Evolutionary conservation across 92 coral and sea anemone genomes (phyloP), one percentile per base, ranked within the genome.

Genomic region (Scolanthus callimorphus): DNA sequence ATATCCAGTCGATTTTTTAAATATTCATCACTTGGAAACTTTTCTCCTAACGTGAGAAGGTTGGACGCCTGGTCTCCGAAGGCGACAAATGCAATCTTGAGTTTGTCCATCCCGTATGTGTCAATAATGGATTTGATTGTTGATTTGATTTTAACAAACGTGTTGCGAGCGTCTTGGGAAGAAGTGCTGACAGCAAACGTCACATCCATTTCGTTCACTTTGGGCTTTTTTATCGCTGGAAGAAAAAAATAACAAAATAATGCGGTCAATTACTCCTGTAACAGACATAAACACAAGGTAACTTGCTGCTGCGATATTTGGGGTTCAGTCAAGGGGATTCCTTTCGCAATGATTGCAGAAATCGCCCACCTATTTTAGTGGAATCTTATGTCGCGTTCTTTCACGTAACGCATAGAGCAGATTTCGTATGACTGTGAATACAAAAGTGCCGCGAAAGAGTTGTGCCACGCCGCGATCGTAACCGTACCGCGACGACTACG

Each of bases 111-210:
- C 10, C 89, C 86, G 45, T 82, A 86, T 0, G 78, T 73, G 47
- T 82, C 83, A 24, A 86, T 80, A 20, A 86, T 28, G 23, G 73
- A 69, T 27, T 65, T 77, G 11, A 86, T 67, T 2, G 76, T 62
- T 11, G 72, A 74, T 31, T 71, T 72, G 57, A 70, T 72, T 25
- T 73, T 78, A 11, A 64, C 65, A 12, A 60, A 70, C 52, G 61
- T 73, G 27, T 71, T 71, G 2, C 41, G 27, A 37, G 95, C 75
- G 10, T 71, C 65, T 21, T 74, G 49, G 22, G 82, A 83, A 1
- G 91, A 63, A 9, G 97, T 71, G n/a, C 92, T 74, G 51, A 91
- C 60, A n/a, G 80, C 74, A 44, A 91, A 91, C 2, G 78, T 84
- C 17, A 91, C 41, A 55, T 91, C 88, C 25, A 89, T 74, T 27